Conservation (phyloP, 1,140 invertebrate species). For the Halotydeus destructor region DNA sequence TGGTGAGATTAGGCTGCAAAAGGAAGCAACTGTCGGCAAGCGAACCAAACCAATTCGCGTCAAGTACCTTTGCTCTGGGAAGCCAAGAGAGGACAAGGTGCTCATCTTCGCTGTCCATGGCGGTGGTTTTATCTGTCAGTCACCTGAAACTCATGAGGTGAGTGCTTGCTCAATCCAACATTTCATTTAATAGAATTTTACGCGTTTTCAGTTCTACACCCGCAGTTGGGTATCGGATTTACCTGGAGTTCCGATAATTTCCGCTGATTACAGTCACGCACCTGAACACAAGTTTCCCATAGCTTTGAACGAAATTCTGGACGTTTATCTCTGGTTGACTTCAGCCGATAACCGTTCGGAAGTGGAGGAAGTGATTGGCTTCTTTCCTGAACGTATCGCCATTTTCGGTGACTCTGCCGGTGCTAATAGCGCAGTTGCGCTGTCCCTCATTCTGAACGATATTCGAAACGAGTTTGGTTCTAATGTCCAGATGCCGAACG, state of each 20-base stretch:
- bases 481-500: not conserved
- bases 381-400: conserved; percentile 20
- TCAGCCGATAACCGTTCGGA: conserved; percentile 28
- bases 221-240: conserved; percentile 8
- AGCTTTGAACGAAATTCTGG: conserved; percentile 79
- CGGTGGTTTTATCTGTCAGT: conserved; percentile 91
- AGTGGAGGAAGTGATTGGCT: conserved; percentile 21
- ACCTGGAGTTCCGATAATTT: conserved; percentile 49
- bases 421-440: conserved; percentile 61
- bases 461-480: not conserved
- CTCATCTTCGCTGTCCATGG: conserved; percentile 75
- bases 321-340: conserved; percentile 69
- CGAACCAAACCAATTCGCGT: too few species aligned
- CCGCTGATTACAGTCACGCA: conserved; percentile 78
- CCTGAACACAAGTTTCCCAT: conserved; percentile 39
- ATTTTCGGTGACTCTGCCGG: conserved; percentile 69
- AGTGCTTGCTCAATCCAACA: too few species aligned
- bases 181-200: too few species aligned
- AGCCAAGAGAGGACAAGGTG: too few species aligned
- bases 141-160: conserved; percentile 74
- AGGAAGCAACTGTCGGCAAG: too few species aligned
- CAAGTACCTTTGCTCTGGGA: too few species aligned
- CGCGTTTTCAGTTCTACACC: conserved; percentile 19
- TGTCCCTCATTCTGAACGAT: conserved; percentile 36
- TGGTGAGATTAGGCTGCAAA: too few species aligned